Conservation (phyloP, 1,140 invertebrate species). For the Nilaparvata lugens region DNA sequence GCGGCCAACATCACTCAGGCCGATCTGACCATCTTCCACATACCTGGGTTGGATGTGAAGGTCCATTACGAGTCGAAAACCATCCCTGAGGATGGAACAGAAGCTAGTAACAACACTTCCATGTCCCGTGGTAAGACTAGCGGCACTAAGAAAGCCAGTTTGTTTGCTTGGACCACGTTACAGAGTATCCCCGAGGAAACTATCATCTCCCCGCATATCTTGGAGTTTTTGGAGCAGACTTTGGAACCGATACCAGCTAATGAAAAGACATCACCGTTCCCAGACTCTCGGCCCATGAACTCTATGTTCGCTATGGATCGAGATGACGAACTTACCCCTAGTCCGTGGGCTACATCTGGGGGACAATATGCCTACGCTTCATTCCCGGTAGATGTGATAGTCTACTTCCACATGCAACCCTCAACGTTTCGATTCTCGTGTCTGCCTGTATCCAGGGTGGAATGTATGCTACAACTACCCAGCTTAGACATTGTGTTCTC, state of each 20-base stretch:
- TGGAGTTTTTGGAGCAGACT: constrained; percentile 91
- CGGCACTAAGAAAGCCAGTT: constrained; percentile 78
- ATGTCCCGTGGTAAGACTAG: constrained; percentile 35
- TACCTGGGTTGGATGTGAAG: constrained; percentile 91
- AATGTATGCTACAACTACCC: constrained; percentile 92
- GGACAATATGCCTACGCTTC: constrained; percentile 81
- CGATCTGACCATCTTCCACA: constrained; percentile 86
- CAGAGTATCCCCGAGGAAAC: constrained; percentile 95
- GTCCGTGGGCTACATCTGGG: constrained; percentile 40
- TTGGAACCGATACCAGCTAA: constrained; percentile 79
- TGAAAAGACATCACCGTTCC: background rate
- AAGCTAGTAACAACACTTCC: no score
- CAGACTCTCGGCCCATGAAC: constrained; percentile 20
- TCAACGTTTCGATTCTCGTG: constrained; percentile 93
- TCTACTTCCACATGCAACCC: constrained; percentile 96
- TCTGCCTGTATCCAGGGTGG: constrained; percentile 87
- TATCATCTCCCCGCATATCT: constrained; percentile 86
- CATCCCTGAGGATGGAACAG: constrained; percentile 45
- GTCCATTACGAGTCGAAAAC: constrained; percentile 83
- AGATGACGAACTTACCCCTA: constrained; percentile 29
- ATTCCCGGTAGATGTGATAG: constrained; percentile 97
- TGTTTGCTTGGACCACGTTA: constrained; percentile 92
- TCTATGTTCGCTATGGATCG: constrained; percentile 31
- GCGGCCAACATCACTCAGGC: constrained; percentile 41
- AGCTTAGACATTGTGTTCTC: constrained; percentile 77